Conservation (phyloP, 2,888 invertebrate species). For the Notodonta ziczac region DNA sequence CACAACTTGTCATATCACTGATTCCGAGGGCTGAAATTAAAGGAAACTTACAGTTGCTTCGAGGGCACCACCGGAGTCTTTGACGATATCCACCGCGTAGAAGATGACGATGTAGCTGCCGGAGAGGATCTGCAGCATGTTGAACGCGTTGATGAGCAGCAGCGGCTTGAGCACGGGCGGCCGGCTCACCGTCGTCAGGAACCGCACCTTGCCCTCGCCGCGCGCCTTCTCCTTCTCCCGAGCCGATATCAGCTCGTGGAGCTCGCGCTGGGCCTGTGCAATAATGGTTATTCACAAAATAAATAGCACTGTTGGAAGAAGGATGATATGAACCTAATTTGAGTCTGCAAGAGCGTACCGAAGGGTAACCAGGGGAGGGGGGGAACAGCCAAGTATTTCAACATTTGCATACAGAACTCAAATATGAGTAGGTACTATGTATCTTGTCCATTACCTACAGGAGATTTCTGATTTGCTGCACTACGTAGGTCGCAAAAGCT, state of each 20-base stretch:
- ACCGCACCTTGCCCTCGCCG: slow-evolving; percentile 73
- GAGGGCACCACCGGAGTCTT: slow-evolving; percentile 81
- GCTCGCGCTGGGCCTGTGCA: slow-evolving; percentile 84
- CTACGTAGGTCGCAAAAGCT: no score
- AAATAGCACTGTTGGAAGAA: no score
- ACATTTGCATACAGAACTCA: no score
- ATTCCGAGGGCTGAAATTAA: neutral
- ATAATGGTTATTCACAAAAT: neutral
- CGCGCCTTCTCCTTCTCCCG: slow-evolving; percentile 84
- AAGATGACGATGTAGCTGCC: slow-evolving; percentile 92
- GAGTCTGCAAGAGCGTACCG: no score
- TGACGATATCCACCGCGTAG: slow-evolving; percentile 90
- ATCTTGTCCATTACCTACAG: no score
- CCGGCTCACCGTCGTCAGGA: slow-evolving; percentile 81
- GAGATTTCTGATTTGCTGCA: no score
- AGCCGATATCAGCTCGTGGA: slow-evolving; percentile 86
- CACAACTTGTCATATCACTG: no score
- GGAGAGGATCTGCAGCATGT: slow-evolving; percentile 88
- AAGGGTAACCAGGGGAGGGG: no score
- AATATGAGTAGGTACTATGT: no score
- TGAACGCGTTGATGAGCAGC: slow-evolving; percentile 89
- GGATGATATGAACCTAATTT: no score
- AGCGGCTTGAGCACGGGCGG: slow-evolving; percentile 89
- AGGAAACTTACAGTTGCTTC: slow-evolving; percentile 61
- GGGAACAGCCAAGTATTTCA: no score